Percentiles rank a stretch among this genome's conserved stretches.
Evolutionary conservation across 2,797 vertebrate species (phyloP).

Genomic region (Pipistrellus pygmaeus): DNA sequence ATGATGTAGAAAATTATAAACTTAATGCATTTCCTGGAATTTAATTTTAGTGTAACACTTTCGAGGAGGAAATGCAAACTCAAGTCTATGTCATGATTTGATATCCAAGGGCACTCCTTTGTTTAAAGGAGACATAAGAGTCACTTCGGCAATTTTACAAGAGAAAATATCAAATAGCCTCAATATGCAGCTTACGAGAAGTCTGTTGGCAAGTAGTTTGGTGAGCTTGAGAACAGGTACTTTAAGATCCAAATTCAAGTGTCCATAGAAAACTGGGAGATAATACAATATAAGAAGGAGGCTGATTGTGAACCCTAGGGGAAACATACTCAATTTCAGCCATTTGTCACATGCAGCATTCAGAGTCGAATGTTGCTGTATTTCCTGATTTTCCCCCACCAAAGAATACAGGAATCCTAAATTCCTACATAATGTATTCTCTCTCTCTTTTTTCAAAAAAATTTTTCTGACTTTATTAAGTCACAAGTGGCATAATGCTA

Average conservation of each 20-base stretch:
- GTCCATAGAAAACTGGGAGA: too few relatives aligned
- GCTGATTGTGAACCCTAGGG: accelerated
- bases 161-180: accelerated
- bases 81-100: accelerated
- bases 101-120: not conserved
- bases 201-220: accelerated
- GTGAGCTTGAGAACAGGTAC: accelerated
- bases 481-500: not conserved
- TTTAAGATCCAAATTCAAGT: accelerated
- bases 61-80: not conserved
- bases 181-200: accelerated
- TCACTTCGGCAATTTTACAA: accelerated
- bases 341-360: accelerated
- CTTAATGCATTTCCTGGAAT: not conserved
- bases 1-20: not conserved
- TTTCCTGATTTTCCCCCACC: not conserved
- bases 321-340: accelerated
- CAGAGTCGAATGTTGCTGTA: accelerated
- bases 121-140: accelerated
- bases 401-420: not conserved
- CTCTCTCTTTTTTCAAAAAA: not conserved
- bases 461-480: not conserved
- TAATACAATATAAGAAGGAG: too few relatives aligned
- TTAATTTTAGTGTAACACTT: not conserved
- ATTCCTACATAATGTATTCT: too few relatives aligned